Percentiles rank a stretch among this genome's conserved stretches.
These are phyloP conservation scores for Carterocephalus palaemon DNA, from an alignment of 2,888 invertebrate genomes.

Conservation along the genomic window DNA sequence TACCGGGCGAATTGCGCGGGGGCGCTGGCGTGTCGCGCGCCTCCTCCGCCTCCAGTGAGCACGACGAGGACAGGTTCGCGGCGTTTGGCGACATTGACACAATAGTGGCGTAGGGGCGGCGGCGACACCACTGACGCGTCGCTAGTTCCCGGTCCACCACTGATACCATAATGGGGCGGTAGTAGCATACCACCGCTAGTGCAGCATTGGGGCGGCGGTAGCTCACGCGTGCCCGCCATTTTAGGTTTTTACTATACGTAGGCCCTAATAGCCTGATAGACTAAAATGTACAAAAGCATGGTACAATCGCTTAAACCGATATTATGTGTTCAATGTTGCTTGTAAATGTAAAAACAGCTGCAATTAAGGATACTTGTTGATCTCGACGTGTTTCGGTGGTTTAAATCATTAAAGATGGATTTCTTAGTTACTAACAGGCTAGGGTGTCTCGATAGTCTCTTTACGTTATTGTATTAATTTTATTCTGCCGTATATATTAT, in stretches of 20 bases:
- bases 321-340: constrained; percentile 65
- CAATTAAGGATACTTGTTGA: constrained; percentile 10
- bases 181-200: no score
- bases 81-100: constrained; percentile 63
- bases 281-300: constrained; percentile 38
- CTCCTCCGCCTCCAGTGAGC: constrained; percentile 96
- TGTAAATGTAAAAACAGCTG: constrained; percentile 41
- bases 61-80: constrained; percentile 91
- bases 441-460: no score
- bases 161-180: no score
- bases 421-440: no score
- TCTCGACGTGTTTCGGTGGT: background rate
- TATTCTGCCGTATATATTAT: no score
- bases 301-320: constrained; percentile 36
- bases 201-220: constrained; percentile 61
- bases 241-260: no score
- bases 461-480: no score
- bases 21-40: constrained; percentile 84
- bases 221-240: constrained; percentile 35
- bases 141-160: no score
- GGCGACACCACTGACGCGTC: constrained; percentile 55
- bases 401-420: background rate
- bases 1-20: constrained; percentile 88
- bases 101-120: constrained; percentile 60
- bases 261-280: background rate